Percentiles rank a stretch among this genome's conserved stretches.
phyloP scores from a whole-genome alignment of 2,113 vertebrate genomes.

The Syngnathus typhle region DNA sequence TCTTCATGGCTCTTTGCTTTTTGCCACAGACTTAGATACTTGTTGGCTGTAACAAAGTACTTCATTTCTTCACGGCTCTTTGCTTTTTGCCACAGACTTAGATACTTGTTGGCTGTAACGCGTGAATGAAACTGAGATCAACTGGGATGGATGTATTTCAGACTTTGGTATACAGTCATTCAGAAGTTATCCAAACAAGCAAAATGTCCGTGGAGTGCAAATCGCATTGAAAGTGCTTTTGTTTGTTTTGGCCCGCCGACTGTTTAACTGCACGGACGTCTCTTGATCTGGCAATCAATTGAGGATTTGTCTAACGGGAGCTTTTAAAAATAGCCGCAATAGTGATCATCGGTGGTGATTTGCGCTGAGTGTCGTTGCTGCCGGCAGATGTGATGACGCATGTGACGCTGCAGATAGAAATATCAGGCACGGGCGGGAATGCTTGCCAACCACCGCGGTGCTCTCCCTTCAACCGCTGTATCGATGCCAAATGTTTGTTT shows the following conservation, averaged over 20 bases:
- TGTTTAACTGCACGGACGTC: not conserved
- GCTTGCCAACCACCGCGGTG: conserved; percentile 34
- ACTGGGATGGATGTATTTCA: not conserved
- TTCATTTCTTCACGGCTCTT: conserved; percentile 19
- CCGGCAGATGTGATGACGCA: conserved; percentile 33
- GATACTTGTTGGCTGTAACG: not conserved
- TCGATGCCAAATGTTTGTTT: conserved; percentile 57
- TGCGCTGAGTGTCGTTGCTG: conserved; percentile 24
- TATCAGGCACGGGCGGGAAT: conserved; percentile 47
- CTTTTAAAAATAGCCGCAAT: not conserved
- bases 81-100: conserved; percentile 4
- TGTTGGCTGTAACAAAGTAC: conserved; percentile 37
- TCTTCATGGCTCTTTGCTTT: conserved; percentile 17
- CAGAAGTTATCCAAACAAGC: not conserved
- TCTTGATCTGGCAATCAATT: not conserved
- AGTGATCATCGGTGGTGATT: conserved; percentile 18
- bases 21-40: too few relatives aligned
- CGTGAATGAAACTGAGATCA: not conserved
- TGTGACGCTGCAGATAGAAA: conserved; percentile 36
- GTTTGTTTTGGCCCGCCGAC: not conserved
- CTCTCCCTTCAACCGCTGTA: conserved; percentile 40
- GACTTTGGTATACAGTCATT: not conserved
- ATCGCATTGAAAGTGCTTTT: not conserved
- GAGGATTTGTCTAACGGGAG: not conserved
- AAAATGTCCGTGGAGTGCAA: not conserved